Base-by-base conservation (phyloP, 2,888 invertebrate species). In the Sarcophaga carnaria region DNA sequence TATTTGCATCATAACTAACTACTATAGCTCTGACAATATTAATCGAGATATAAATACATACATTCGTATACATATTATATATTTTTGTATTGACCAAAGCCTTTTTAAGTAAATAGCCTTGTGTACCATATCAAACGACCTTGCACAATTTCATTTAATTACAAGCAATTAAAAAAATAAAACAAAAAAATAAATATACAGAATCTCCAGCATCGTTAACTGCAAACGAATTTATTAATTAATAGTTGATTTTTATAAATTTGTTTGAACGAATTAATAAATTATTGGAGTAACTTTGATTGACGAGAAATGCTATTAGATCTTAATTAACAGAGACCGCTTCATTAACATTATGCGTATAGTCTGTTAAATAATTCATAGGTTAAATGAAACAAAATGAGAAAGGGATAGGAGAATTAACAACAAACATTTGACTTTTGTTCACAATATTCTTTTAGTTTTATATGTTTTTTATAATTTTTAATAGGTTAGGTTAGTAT, bases 91-190 rank as follows among this genome's bases (percentile, higher is more conserved):
- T 71, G 63, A 45, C 12, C n/a, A 14, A 45, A 17, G 20, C 54
- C 8, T 5, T 63, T 63, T 54, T 85, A 66, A 69, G 14, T 74
- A 63, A 72, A 81, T 49, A 72, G 70, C 87, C 75, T 80, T 72
- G 66, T 17, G 49, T 47, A 64, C 54, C 47, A 88, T 81, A 80
- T 37, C 87, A 88, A 76, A 83, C 91, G 91, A 90, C 91, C 92
- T 92, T 91, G 92, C 83, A 89, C 89, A 91, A 90, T 90, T 90
- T 90, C 89, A 90, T 90, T 92, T 90, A 91, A 91, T 92, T 91
- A 90, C 90, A 90, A 90, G 89, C 91, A 91, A 92, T 91, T 92
- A 90, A 90, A 77, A 84, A 84, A 37, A 8, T 8, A 37, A 37
- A 54, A 54, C 47, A 82, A 80, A 70, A 20, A 47, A 70, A 89